Conservation (phyloP, 2,113 vertebrate species). For the Chionomys nivalis region DNA sequence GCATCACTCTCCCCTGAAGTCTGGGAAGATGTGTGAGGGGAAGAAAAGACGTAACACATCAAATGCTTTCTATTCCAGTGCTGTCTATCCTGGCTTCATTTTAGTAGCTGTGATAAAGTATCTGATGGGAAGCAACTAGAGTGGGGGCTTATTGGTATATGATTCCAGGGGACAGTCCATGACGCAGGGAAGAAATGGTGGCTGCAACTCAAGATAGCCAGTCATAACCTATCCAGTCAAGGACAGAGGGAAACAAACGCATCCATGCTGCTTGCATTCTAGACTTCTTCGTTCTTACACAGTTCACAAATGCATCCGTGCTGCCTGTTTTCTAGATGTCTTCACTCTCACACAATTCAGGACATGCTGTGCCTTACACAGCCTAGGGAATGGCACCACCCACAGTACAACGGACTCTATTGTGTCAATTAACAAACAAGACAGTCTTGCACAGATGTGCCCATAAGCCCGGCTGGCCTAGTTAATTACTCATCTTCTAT, state of each 20-base stretch:
- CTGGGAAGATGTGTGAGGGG: neutral
- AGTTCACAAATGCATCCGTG: neutral
- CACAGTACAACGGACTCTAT: neutral
- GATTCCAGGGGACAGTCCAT: neutral
- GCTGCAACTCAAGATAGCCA: no score
- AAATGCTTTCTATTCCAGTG: neutral
- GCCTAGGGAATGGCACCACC: neutral
- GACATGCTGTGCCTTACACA: neutral
- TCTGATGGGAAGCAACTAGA: neutral
- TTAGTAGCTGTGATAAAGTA: neutral
- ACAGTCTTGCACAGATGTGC: neutral
- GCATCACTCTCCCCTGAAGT: neutral
- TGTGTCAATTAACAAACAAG: neutral
- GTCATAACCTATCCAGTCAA: neutral
- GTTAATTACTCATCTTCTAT: neutral
- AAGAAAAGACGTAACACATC: neutral
- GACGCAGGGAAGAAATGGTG: neutral
- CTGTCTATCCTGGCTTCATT: neutral
- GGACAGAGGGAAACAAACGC: neutral
- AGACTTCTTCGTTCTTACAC: neutral
- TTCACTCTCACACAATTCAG: neutral
- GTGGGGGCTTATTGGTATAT: no score
- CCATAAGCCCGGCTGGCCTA: neutral
- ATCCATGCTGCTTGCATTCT: no score
- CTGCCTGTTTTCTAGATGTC: neutral